A percentile compares a stretch with the other conserved stretches of the same genome.
Conservation (phyloP, 2,113 vertebrate species). For the Bambusicola thoracicus region DNA sequence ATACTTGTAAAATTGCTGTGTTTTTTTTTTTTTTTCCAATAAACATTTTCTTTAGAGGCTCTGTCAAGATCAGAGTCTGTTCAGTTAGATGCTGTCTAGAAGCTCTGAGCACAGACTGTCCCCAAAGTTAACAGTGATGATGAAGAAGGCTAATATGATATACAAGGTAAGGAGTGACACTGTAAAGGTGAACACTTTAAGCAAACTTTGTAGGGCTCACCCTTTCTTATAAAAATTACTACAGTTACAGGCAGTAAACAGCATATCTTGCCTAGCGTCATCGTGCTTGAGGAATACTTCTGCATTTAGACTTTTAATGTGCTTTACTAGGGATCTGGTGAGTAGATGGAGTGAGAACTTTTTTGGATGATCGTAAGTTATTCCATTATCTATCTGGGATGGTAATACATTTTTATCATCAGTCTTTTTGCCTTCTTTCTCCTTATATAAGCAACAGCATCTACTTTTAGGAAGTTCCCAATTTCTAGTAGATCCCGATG, state of each 20-base stretch:
- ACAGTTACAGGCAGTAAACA: background rate
- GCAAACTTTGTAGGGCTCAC: background rate
- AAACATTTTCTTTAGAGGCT: background rate
- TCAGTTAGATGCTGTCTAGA: background rate
- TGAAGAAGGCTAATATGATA: background rate
- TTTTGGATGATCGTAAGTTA: background rate
- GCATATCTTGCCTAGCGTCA: background rate
- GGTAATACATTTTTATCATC: background rate
- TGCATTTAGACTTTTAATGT: slow-evolving; percentile 5
- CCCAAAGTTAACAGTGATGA: background rate
- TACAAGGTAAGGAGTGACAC: background rate
- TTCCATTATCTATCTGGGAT: background rate
- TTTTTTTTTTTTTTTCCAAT: background rate
- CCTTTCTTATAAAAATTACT: background rate
- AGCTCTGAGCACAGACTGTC: background rate
- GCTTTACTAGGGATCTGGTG: background rate
- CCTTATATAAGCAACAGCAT: background rate
- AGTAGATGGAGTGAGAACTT: background rate
- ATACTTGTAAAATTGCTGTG: background rate
- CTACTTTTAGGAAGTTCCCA: background rate
- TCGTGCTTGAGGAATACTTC: background rate
- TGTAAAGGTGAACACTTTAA: background rate
- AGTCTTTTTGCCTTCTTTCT: background rate
- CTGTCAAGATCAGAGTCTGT: background rate
- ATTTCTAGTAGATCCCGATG: background rate